Evolutionary conservation across 2,888 invertebrate species (phyloP), one percentile per base, ranked within the genome.

Genomic region (Watsonalla cultraria): DNA sequence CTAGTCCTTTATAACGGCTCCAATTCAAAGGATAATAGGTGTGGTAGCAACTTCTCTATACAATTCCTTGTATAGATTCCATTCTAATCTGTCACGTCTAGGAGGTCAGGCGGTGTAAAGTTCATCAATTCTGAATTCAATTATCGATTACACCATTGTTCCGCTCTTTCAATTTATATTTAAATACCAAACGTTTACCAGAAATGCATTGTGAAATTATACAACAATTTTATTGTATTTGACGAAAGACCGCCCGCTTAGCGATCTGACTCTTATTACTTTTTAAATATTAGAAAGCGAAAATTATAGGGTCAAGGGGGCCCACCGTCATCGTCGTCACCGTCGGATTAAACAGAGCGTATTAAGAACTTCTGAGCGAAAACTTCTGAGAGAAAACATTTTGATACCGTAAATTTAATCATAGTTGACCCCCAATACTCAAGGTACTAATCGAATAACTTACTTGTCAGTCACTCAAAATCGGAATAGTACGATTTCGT

Each of bases 51-150:
- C 84, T 72, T 49, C 88, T 86, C 88, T 72, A 53, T 72, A 68
- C n/a, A 67, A 6, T 62, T 79, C 73, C 56, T 57, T 57, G 65
- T 65, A 71, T 78, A 78, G 80, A 86, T 83, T 82, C 87, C 89
- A 80, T 89, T 90, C 86, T 87, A 90, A 87, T 90, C 90, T 90
- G 90, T 90, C 90, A 89, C 90, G 89, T 89, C 80, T 83, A 81
- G 75, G 85, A 84, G 90, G 89, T 88, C 87, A 88, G 80, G 63
- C 82, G 85, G 89, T 89, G 86, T 90, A 90, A 90, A 90, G 90
- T 90, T 90, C 90, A 90, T 90, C 90, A 90, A 85, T 86, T 84
- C 85, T 88, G 89, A 90, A 90, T 90, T 90, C 90, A 90, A 90
- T 90, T 90, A 90, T 84, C 90, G 89, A 89, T 90, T 90, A 89